Evolutionary conservation across 2,888 invertebrate genomes (phyloP).

Genomic region (Drosophila ochracea): DNA sequence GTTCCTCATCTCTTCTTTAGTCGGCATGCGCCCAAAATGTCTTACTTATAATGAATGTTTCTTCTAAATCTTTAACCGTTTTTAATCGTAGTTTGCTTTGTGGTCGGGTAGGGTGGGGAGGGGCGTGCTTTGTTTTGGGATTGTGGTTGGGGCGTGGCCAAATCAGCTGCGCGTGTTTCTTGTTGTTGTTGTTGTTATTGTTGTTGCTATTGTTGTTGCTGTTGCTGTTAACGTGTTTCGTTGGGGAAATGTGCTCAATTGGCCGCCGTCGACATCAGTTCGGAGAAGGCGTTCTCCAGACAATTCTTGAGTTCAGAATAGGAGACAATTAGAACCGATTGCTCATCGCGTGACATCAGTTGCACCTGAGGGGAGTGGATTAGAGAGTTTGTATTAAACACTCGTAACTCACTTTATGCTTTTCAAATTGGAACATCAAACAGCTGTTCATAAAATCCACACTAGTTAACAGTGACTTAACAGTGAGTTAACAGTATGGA

Average conservation of each 20-base stretch:
- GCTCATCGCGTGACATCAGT: constrained; percentile 97
- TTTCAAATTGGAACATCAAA: too few relatives aligned
- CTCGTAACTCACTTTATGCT: too few relatives aligned
- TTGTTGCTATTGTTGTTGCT: constrained; percentile 44
- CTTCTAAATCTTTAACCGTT: constrained; percentile 61
- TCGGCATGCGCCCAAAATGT: constrained; percentile 72
- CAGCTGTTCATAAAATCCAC: too few relatives aligned
- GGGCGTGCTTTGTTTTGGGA: constrained; percentile 4
- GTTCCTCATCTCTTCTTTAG: constrained; percentile 47
- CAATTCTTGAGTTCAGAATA: constrained; percentile 98
- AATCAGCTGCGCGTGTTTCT: constrained; percentile 70
- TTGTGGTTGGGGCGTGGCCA: constrained; percentile 26
- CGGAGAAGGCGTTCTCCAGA: constrained; percentile 95
- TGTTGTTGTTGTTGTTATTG: constrained; percentile 37
- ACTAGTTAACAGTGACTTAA: neutral
- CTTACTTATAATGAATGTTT: constrained; percentile 75
- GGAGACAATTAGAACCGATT: constrained; percentile 97
- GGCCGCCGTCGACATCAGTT: constrained; percentile 87
- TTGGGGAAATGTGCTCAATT: constrained; percentile 70
- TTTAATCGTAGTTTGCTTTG: constrained; percentile 69
- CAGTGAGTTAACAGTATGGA: neutral
- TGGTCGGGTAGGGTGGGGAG: constrained; percentile 57
- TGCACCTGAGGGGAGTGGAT: constrained; percentile 88
- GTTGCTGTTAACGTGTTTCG: constrained; percentile 50
- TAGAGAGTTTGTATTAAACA: neutral